phyloP scores from a whole-genome alignment of 92 coral and sea anemone genomes.

The Epizoanthus stellaris region DNA sequence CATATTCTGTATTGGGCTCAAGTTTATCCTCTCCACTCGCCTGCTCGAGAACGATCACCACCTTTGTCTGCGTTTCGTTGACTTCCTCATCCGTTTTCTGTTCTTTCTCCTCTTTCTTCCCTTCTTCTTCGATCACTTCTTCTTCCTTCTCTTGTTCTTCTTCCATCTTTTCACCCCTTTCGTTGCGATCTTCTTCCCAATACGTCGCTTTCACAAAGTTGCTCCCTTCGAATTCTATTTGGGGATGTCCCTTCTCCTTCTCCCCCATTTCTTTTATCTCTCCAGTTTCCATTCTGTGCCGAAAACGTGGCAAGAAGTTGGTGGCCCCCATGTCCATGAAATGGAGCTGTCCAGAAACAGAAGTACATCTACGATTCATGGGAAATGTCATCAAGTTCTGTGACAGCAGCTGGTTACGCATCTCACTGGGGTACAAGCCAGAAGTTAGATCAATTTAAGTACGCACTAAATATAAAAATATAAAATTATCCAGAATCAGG shows the following conservation, averaged over 20 bases:
- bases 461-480: too few species aligned
- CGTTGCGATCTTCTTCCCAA: not conserved
- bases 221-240: not conserved
- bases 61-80: not conserved
- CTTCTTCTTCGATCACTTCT: not conserved
- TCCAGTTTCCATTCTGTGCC: not conserved
- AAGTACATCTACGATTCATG: not conserved
- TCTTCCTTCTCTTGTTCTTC: not conserved
- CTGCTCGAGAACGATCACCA: too few species aligned
- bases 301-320: not conserved
- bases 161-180: not conserved
- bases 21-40: too few species aligned
- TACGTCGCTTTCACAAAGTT: not conserved
- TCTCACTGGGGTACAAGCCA: not conserved
- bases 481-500: too few species aligned
- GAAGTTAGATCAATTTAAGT: not conserved
- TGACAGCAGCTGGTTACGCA: not conserved
- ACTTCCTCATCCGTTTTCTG: not conserved
- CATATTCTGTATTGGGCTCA: too few species aligned
- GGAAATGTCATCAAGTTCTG: slow-evolving; percentile 2
- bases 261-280: not conserved
- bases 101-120: not conserved
- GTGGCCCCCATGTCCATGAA: not conserved
- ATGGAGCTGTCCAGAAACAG: not conserved
- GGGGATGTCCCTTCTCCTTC: not conserved